Base-by-base conservation (phyloP, 2,888 invertebrate species). In the Actias luna region DNA sequence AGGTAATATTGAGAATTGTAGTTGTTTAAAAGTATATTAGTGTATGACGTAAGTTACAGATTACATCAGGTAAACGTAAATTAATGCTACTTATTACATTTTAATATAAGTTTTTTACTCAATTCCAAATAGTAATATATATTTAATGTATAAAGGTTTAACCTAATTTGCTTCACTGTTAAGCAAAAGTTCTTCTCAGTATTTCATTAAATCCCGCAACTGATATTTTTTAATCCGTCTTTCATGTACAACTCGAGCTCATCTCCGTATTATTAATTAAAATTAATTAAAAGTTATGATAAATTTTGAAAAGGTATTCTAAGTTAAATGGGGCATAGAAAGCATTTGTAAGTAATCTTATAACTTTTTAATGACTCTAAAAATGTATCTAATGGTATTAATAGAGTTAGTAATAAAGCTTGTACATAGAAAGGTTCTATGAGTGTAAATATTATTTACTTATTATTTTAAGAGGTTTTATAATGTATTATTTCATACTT, bases 391-490 rank as follows among this genome's bases (percentile, higher is more conserved):
- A 29, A 8, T n/a, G 16, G 8, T 55, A 27, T 52, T 25, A 12
- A 25, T 52, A 10, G 10, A 55, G 7, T 29, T 10, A 18, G 14
- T 42, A 25, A 16, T 55, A 29, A 55, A 29, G 55, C 55, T 29
- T 55, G 55, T 55, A 55, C 5, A 55, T 55, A 55, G n/a, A 7
- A n/a, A 29, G 55, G 7, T 55, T 55, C 0, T 55, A 55, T 16
- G 27, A 29, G 3, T 55, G 55, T 55, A 55, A 16, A 55, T 55
- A 55, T 29, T n/a, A 55, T 55, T 55, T 55, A 29, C 55, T n/a
- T 55, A 18, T 55, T 55, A 29, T 55, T 55, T 55, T 55, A 55
- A 55, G 55, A 25, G 46, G 29, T 52, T 52, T 52, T 25, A n/a
- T 55, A n/a, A n/a, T 55, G n/a, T n/a, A 29, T 27, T 16, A n/a